Conservation (phyloP, 1,140 invertebrate genomes). For the Meloidogyne exigua region DNA sequence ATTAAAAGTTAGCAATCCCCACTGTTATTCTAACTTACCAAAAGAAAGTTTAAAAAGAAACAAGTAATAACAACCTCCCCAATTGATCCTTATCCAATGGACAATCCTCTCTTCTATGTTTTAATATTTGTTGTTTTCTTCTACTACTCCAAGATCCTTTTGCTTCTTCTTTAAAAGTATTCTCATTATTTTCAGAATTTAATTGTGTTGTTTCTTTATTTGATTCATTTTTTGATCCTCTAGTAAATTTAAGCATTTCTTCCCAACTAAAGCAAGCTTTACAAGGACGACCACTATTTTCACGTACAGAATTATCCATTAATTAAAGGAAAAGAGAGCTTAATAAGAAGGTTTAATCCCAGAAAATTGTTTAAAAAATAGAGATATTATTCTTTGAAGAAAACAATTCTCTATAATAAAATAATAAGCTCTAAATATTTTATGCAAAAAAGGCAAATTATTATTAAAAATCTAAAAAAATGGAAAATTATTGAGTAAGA, state of each 20-base stretch:
- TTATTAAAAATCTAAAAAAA: neutral
- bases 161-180: neutral
- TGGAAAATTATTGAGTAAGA: neutral
- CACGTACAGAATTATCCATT: neutral
- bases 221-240: conserved; percentile 44
- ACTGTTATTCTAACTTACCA: too few relatives aligned
- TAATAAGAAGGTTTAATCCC: too few relatives aligned
- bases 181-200: neutral
- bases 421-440: neutral
- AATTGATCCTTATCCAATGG: conserved; percentile 62
- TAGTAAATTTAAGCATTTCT: conserved; percentile 56
- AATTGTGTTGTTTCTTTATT: neutral
- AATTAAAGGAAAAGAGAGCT: too few relatives aligned
- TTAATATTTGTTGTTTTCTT: neutral
- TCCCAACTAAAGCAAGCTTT: conserved; percentile 59
- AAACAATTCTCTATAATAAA: too few relatives aligned
- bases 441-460: neutral
- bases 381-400: too few relatives aligned
- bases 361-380: too few relatives aligned
- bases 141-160: neutral
- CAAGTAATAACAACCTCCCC: too few relatives aligned
- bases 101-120: conserved; percentile 51
- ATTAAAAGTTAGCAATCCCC: too few relatives aligned
- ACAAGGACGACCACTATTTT: conserved; percentile 44
- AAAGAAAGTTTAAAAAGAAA: too few relatives aligned